Percentiles rank a stretch among this genome's conserved stretches.
These are phyloP conservation scores for Leptura quadrifasciata DNA, from an alignment of 2,888 invertebrate species.

Conservation along the genomic window DNA sequence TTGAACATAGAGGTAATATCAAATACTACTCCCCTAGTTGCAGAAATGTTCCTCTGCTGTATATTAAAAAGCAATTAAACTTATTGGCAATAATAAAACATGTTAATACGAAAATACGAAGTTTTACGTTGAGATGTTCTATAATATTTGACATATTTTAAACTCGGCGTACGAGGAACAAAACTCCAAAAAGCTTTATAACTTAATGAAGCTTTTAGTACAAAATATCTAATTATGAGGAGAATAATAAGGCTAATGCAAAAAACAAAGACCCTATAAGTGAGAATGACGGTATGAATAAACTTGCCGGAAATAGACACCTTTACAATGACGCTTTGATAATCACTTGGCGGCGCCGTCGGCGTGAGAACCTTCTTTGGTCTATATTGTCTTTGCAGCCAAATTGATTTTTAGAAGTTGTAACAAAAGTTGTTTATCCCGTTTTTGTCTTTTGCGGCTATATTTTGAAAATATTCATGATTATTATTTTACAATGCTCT, in stretches of 20 bases:
- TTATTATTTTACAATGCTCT: too few relatives aligned
- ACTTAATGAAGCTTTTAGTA: conserved; percentile 19
- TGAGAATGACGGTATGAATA: conserved; percentile 6
- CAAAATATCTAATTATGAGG: conserved; percentile 16
- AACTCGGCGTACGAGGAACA: background rate
- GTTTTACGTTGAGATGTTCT: background rate
- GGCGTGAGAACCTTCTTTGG: background rate
- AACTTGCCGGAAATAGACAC: conserved; percentile 4
- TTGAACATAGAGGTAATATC: too few relatives aligned
- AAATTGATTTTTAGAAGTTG: too few relatives aligned
- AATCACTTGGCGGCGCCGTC: background rate
- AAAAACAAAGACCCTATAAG: conserved; percentile 13
- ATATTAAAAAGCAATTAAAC: too few relatives aligned
- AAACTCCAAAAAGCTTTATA: background rate
- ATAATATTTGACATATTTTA: background rate
- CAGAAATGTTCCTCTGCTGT: too few relatives aligned
- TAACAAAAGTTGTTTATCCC: too few relatives aligned
- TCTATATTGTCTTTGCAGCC: too few relatives aligned
- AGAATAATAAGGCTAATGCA: conserved; percentile 14
- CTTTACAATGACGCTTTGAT: background rate
- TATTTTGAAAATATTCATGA: too few relatives aligned
- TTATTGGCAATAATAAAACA: too few relatives aligned
- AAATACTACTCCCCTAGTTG: too few relatives aligned
- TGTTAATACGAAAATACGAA: too few relatives aligned
- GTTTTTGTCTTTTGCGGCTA: too few relatives aligned